Percentiles rank a stretch among this genome's conserved stretches.
These are phyloP conservation scores for Caenorhabditis japonica DNA, from an alignment of 2,888 invertebrate genomes.

Conservation along the genomic window DNA sequence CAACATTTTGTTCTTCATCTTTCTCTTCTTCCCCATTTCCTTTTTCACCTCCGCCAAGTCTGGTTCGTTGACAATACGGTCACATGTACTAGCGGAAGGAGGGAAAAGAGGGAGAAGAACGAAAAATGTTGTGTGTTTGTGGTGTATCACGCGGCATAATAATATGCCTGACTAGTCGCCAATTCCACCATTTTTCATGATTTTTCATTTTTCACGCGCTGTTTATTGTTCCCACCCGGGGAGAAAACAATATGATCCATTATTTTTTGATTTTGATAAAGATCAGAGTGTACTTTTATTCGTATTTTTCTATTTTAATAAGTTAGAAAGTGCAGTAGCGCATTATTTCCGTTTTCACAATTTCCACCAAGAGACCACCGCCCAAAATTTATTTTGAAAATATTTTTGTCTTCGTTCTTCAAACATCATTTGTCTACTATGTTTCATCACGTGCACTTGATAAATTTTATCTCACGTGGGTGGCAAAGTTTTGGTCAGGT, in stretches of 20 bases:
- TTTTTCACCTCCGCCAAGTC: conserved; percentile 14
- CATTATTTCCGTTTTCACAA: no score
- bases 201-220: conserved; percentile 6
- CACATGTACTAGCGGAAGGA: conserved; percentile 41
- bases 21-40: conserved; percentile 6
- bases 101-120: conserved; percentile 2
- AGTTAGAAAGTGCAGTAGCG: conserved; percentile 3
- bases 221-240: not conserved
- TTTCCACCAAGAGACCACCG: no score
- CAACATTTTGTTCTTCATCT: not conserved
- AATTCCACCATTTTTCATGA: conserved; percentile 32
- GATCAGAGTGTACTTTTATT: not conserved
- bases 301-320: conserved; percentile 6
- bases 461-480: no score
- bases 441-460: no score
- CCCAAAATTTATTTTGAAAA: no score
- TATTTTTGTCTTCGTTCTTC: no score
- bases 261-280: no score
- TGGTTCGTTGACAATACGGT: conserved; percentile 51
- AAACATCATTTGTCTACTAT: no score
- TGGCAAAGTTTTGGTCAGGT: no score
- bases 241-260: no score
- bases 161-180: conserved; percentile 45
- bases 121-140: conserved; percentile 32
- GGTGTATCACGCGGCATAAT: conserved; percentile 52